phyloP scores from a whole-genome alignment of 2,797 vertebrate genomes.

The Syngnathus acus region DNA sequence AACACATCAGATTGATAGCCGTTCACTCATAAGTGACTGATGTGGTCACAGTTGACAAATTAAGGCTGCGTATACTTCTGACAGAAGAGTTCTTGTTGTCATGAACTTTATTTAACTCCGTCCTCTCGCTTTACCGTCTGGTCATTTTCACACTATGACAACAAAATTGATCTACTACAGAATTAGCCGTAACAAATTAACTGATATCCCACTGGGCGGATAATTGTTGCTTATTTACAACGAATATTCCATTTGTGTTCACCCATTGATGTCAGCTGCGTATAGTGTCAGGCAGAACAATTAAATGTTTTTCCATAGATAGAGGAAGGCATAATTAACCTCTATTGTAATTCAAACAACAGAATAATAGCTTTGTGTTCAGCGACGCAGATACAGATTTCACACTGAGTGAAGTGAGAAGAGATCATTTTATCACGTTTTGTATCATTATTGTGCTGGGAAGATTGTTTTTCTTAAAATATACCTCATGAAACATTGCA shows the following conservation, averaged over 20 bases:
- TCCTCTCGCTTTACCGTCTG: neutral
- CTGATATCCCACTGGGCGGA: neutral
- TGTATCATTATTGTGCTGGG: neutral
- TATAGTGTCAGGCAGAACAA: neutral
- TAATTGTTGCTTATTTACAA: neutral
- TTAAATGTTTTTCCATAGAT: neutral
- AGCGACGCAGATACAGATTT: neutral
- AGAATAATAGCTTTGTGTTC: neutral
- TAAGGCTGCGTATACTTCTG: neutral
- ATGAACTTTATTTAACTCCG: neutral
- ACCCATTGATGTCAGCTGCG: neutral
- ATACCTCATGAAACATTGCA: neutral
- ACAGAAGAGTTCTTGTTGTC: neutral
- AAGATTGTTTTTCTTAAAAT: neutral
- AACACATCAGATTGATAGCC: neutral
- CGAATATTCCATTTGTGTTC: neutral
- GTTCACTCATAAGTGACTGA: neutral
- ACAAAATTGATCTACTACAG: neutral
- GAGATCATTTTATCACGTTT: neutral
- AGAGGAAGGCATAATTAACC: neutral
- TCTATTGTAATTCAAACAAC: neutral
- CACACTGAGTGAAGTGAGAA: neutral
- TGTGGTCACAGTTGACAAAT: neutral
- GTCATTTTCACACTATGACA: neutral
- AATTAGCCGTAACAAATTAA: neutral